Conservation (phyloP, 35 echinoderm and acorn worm genomes). For the Hemicentrotus pulcherrimus region DNA sequence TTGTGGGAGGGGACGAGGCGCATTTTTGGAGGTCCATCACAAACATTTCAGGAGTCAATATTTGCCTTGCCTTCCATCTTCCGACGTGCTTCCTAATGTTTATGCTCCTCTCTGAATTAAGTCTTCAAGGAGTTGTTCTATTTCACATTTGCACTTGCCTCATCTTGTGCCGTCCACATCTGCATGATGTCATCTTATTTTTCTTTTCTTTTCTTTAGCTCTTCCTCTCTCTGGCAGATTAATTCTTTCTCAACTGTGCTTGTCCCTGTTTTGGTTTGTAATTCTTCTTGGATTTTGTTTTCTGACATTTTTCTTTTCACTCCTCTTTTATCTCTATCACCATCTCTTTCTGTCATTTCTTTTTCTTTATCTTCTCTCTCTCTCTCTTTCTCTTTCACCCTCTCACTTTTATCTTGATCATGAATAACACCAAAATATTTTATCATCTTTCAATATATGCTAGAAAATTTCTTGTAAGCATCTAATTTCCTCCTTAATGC, state of each 20-base stretch:
- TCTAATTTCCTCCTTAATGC: too few relatives aligned
- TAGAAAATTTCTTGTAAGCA: too few relatives aligned
- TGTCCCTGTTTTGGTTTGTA: background rate
- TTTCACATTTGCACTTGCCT: background rate
- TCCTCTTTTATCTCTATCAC: background rate
- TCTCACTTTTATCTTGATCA: too few relatives aligned
- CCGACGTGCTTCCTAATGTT: background rate
- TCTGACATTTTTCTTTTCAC: background rate
- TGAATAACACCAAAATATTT: too few relatives aligned
- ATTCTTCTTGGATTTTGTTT: too few relatives aligned
- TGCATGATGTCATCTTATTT: background rate
- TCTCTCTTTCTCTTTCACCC: too few relatives aligned
- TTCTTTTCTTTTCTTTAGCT: too few relatives aligned
- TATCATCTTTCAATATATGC: too few relatives aligned
- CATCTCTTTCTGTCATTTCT: too few relatives aligned
- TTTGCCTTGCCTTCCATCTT: background rate
- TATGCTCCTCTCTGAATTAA: background rate
- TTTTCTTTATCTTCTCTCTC: too few relatives aligned
- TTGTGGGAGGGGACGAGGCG: background rate
- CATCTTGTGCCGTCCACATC: background rate
- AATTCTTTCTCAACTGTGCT: background rate
- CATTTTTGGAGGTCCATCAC: background rate
- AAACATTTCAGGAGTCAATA: slow-evolving; percentile 5
- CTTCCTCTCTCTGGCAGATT: background rate
- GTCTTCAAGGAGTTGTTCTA: background rate